These are phyloP conservation scores for Apotomis betuletana DNA, from an alignment of 2,888 invertebrate species.

Conservation along the genomic window DNA sequence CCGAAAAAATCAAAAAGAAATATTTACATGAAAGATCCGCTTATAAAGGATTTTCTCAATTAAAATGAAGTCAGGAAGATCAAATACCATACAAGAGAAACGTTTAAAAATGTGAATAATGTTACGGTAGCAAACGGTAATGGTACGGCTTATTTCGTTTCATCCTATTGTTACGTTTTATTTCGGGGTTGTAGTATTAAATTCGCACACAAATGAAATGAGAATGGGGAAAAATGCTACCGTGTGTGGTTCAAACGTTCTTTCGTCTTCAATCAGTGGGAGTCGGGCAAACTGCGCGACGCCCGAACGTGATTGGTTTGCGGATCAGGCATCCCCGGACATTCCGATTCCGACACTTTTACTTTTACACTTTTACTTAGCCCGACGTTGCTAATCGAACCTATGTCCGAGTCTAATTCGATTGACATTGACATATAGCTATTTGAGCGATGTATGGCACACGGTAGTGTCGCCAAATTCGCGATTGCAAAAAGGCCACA, in stretches of 20 bases:
- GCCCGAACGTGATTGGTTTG: constrained; percentile 57
- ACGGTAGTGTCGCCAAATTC: too few relatives aligned
- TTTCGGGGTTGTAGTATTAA: constrained; percentile 35
- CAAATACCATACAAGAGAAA: constrained; percentile 51
- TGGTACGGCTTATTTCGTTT: constrained; percentile 34
- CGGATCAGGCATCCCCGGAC: constrained; percentile 42
- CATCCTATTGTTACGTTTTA: constrained; percentile 37
- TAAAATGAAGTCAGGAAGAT: constrained; percentile 64
- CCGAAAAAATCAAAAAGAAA: constrained; percentile 60
- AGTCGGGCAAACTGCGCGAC: constrained; percentile 53
- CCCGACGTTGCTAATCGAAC: not conserved
- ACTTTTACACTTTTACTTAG: constrained; percentile 15
- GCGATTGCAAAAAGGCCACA: too few relatives aligned
- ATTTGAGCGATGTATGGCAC: too few relatives aligned
- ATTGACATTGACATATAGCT: too few relatives aligned
- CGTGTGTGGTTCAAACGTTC: constrained; percentile 43
- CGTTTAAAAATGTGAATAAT: constrained; percentile 28
- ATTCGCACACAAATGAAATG: constrained; percentile 35
- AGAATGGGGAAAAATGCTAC: constrained; percentile 32
- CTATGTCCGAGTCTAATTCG: not conserved
- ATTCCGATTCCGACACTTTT: constrained; percentile 15
- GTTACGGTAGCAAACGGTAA: constrained; percentile 15
- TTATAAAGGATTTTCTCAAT: constrained; percentile 76
- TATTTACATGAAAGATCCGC: constrained; percentile 64
- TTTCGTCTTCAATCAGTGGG: constrained; percentile 57